These are phyloP conservation scores for Drosophila willistoni DNA, from an alignment of 1,140 invertebrate genomes.

Conservation along the genomic window DNA sequence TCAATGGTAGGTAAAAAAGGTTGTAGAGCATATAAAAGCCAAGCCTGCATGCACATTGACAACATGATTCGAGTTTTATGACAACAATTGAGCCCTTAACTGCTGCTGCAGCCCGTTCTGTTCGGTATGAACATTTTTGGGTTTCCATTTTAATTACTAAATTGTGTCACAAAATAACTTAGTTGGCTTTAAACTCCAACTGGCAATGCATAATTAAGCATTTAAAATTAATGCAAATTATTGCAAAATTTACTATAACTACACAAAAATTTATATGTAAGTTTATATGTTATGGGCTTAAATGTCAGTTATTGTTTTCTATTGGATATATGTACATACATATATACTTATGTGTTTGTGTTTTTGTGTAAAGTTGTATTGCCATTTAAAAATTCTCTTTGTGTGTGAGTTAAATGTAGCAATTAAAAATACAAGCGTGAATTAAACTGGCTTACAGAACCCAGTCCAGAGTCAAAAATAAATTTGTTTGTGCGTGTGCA, in stretches of 20 bases:
- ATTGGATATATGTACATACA: constrained; percentile 44
- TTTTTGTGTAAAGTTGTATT: constrained; percentile 38
- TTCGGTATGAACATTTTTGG: background rate
- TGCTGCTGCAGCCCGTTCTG: background rate
- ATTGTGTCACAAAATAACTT: constrained; percentile 38
- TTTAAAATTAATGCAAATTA: constrained; percentile 45
- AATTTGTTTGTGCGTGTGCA: constrained; percentile 11
- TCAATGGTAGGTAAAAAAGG: background rate
- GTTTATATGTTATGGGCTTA: background rate
- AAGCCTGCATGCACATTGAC: constrained; percentile 42
- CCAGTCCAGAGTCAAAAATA: constrained; percentile 27
- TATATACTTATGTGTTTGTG: constrained; percentile 35
- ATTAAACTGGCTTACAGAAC: constrained; percentile 76
- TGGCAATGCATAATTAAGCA: constrained; percentile 41
- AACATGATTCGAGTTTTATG: constrained; percentile 67
- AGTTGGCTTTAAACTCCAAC: constrained; percentile 42
- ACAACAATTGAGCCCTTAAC: constrained; percentile 64
- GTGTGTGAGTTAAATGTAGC: constrained; percentile 70
- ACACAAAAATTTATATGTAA: constrained; percentile 20
- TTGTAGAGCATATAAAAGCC: constrained; percentile 37
- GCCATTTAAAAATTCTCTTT: constrained; percentile 70
- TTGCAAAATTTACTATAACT: constrained; percentile 12
- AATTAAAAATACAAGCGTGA: constrained; percentile 79
- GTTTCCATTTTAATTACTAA: constrained; percentile 62
- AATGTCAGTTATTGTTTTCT: constrained; percentile 53